Evolutionary conservation across 2,888 invertebrate species (phyloP).

Genomic region (Drosophila algonquin): DNA sequence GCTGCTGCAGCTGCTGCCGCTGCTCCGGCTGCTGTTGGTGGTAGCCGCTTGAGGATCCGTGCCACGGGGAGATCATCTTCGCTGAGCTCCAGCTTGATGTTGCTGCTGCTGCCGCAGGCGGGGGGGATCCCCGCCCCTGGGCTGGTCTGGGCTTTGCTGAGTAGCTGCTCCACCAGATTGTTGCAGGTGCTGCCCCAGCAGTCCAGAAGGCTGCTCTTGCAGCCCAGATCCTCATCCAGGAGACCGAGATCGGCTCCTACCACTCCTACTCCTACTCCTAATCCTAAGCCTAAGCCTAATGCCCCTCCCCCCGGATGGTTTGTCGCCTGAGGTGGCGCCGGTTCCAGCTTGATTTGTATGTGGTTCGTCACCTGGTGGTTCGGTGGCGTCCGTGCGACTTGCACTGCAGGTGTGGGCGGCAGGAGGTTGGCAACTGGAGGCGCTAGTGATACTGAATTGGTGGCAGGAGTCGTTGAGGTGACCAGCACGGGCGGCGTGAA

Average conservation of each 20-base stretch:
- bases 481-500: slow-evolving; percentile 69
- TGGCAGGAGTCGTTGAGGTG: slow-evolving; percentile 40
- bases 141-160: slow-evolving; percentile 82
- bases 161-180: slow-evolving; percentile 91
- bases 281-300: no score
- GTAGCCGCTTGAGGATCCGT: slow-evolving; percentile 59
- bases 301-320: background rate
- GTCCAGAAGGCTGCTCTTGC: slow-evolving; percentile 61
- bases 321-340: slow-evolving; percentile 21
- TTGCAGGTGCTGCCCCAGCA: slow-evolving; percentile 92
- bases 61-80: slow-evolving; percentile 69
- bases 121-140: background rate
- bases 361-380: slow-evolving; percentile 50
- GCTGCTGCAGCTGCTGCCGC: background rate
- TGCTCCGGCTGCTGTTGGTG: slow-evolving; percentile 3
- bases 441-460: slow-evolving; percentile 6
- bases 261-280: background rate
- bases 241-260: slow-evolving; percentile 20
- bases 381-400: slow-evolving; percentile 15
- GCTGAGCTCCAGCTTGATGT: slow-evolving; percentile 55
- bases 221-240: slow-evolving; percentile 51
- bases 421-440: slow-evolving; percentile 31
- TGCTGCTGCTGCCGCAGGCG: background rate
- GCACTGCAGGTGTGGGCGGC: background rate
- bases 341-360: slow-evolving; percentile 68